Base-by-base conservation (phyloP, 2,113 vertebrate genomes). In the Pandion haliaetus region DNA sequence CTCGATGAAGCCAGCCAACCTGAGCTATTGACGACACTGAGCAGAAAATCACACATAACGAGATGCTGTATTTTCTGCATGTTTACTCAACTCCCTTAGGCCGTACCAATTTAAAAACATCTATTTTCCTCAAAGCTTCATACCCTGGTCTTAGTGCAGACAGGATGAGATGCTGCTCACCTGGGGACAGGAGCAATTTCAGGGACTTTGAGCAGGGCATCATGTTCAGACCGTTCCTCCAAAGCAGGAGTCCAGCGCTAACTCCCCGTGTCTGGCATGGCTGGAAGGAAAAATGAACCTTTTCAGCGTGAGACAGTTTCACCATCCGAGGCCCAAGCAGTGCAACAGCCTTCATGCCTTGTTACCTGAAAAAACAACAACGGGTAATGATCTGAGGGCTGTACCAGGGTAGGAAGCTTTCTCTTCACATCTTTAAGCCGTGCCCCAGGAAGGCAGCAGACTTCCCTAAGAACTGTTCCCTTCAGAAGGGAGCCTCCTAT, bases 291-390 rank as follows among this genome's bases (percentile, higher is more conserved):
- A 20, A 7, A 5, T 0, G 3, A 36, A 25, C 1, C 1, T 14
- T 38, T 26, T 24, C 61, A 6, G 17, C 3, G 2, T 3, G 17
- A 40, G 57, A 34, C 9, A 8, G 16, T 2, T 17, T 13, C 36
- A 15, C 32, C 9, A 6, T 1, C 34, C 1, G 1, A 57, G 85
- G 20, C 47, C 23, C 9, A 5, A 2, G 16, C 0, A 3, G 10
- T 6, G 44, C 25, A 3, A 2, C 49, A 20, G 42, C 17, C 34
- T 17, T 2, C 4, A 3, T 0, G 2, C 31, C 29, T 11, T 9
- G 20, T 12, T 31, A 54, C 26, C 52, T 11, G 52, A 18, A 54
- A 54, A 54, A 54, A 10, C 52, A 54, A 7, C 7, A 54, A 17
- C 10, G 6, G 52, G 28, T 54, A 26, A 12, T 54, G 28, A 17